Base-by-base conservation (phyloP, 2,113 vertebrate genomes). In the Psammodynastes pulverulentus region DNA sequence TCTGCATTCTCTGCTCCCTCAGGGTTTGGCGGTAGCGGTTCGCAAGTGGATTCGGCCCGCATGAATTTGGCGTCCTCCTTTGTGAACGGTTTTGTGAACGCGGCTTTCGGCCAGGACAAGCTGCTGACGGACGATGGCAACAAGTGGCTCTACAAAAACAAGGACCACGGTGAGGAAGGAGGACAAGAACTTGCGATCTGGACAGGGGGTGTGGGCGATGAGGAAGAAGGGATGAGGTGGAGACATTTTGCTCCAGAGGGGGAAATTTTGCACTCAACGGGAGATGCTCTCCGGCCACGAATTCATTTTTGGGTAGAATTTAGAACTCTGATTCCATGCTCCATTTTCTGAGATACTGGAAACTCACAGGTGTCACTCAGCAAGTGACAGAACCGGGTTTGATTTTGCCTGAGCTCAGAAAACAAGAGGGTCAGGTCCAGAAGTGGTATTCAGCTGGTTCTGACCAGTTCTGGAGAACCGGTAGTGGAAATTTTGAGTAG, bases 101-200 rank as follows among this genome's bases (percentile, higher is more conserved):
- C 99, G 2, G 99, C 99, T 0, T 99, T 99, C 1, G 99, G 99
- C 45, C 99, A 99, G 94, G 99, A 99, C 96, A 99, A 99, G 95
- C 98, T 99, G 90, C 98, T 99, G 94, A 99, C 99, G 0, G 99
- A 99, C 2, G 99, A 99, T 23, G 99, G 99, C 94, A 99, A 99
- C 97, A 99, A 99, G 93, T 99, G 99, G 99, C 97, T 99, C 29
- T 99, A 99, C 95, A 99, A 99, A 96, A 99, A 99, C 97, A 99
- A 99, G 94, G 99, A 99, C 95, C 99, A 99, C 0, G 99, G 99
- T 99, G 95, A 97, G 96, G 23, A n/a, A n/a, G n/a, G 34, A 5
- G 85, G 1, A 52, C 9, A 17, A 49, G 51, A 51, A 15, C 3
- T 15, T 12, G 3, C 51, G 13, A 10, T 15, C 51, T 15, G 51